Evolutionary conservation across 2,113 vertebrate species (phyloP), one percentile per base, ranked within the genome.

Genomic region (Lampris megalopsis): DNA sequence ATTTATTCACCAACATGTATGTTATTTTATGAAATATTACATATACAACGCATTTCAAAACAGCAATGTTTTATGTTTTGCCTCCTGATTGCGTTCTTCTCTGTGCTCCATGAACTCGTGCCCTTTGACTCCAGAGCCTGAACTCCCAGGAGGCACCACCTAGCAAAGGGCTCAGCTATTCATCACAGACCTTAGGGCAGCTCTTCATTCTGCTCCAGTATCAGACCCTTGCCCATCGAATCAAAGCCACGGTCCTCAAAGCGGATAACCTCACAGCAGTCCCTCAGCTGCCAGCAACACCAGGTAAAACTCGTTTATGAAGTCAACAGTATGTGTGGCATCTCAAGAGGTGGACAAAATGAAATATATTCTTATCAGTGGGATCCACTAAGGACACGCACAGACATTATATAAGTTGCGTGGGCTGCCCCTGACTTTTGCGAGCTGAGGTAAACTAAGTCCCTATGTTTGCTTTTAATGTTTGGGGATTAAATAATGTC

Each of bases 151-250:
- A 89, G 63, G 37, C 40, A 7, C 6, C 13, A 41, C 57, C 52
- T 38, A 73, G 66, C 0, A 2, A 68, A 0, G 2, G 40, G 53
- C 57, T 60, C 10, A 70, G 78, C 35, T 78, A 68, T 1, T 58
- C 74, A 10, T 71, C 80, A 48, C 78, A 79, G 35, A 62, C 88
- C 76, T 54, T 61, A 0, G 80, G 87, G 2, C 90, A 92, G 65
- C 90, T 94, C 64, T 92, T 94, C 62, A 87, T 95, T 64, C 85
- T 90, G 54, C 93, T 95, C 35, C 94, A 93, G 76, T 92, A 92
- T 81, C 94, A 94, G 75, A 69, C 86, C 2, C 56, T 53, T 52
- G 81, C 91, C 2, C 79, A 89, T 48, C 77, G 85, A 9, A 89
- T 95, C 83, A 95, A 94, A 88, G 92, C 91, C 66, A 86, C 89